Base-by-base conservation (phyloP, 2,797 vertebrate genomes). In the Ambastaia sidthimunki region DNA sequence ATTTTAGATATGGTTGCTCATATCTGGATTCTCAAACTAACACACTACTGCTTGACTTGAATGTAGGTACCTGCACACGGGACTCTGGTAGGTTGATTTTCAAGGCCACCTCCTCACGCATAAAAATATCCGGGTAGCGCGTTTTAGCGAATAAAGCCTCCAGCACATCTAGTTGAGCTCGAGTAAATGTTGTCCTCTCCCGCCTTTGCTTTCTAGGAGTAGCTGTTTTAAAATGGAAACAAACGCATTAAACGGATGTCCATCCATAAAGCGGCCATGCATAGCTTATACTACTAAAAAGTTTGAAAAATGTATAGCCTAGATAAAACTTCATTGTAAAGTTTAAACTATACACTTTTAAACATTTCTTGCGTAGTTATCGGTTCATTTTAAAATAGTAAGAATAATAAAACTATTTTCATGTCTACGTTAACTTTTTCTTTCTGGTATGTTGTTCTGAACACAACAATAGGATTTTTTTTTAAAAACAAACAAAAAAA, bases 11-110 rank as follows among this genome's bases (percentile, higher is more conserved):
- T 50, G n/a, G n/a, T n/a, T n/a, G n/a, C n/a, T n/a, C n/a, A n/a
- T n/a, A n/a, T n/a, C 15, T 48, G 34, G 10, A 34, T 41, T n/a
- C 19, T 25, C 18, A 1, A 25, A 25, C 7, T n/a, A 28, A 25
- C 19, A 31, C 37, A 13, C 9, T 44, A 44, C 3, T 31, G 25
- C 11, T 28, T 31, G 12, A 41, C 11, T 68, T 76, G 41, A 68
- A 55, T 52, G 19, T 37, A 71, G 94, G 90, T 93, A 98, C 98
- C 96, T 99, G 98, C 41, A 99, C 98, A 79, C 97, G 91, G 81
- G 98, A 99, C 86, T 99, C 97, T 0, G 98, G 97, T 85, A 99
- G 91, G 89, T 99, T 99, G 90, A 99, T 99, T 93, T 99, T 99
- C 87, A 99, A 92, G 0, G 97, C 98, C 89, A 99, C 98, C 85